These are phyloP conservation scores for Phacellophora camtschatica DNA, from an alignment of 30 jellyfish, hydroid and myxozoan genomes.

Conservation along the genomic window DNA sequence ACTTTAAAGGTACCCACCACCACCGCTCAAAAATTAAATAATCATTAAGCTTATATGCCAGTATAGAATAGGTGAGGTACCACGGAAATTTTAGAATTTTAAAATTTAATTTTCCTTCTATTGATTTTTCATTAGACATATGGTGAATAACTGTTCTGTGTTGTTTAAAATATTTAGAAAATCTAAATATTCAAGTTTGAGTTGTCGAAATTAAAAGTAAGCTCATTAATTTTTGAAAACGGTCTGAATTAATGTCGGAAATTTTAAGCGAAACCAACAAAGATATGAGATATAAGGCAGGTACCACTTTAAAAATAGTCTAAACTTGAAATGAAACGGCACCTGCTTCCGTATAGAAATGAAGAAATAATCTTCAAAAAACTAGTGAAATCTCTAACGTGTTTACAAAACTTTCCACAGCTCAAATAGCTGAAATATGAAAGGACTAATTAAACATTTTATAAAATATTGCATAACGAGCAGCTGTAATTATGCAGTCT, in stretches of 20 bases:
- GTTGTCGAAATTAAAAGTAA: background rate
- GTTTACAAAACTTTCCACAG: slow-evolving; percentile 39
- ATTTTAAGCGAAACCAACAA: slow-evolving; percentile 11
- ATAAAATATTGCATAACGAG: background rate
- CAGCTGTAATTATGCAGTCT: background rate
- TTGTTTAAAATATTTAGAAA: too few species aligned
- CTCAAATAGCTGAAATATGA: slow-evolving; percentile 14
- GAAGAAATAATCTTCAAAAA: slow-evolving; percentile 14
- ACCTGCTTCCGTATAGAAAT: slow-evolving; percentile 11
- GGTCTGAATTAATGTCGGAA: slow-evolving; percentile 25
- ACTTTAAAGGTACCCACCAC: too few species aligned
- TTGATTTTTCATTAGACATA: too few species aligned
- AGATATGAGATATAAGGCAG: slow-evolving; percentile 24
- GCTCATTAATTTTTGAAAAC: slow-evolving; percentile 27
- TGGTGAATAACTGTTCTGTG: too few species aligned
- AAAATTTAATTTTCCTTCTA: too few species aligned
- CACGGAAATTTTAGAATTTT: too few species aligned
- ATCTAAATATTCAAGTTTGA: too few species aligned
- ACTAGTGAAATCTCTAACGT: background rate
- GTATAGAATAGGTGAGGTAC: too few species aligned
- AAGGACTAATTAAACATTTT: slow-evolving; percentile 27
- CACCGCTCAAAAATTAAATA: too few species aligned
- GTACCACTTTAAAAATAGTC: slow-evolving; percentile 17
- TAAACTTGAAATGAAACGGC: slow-evolving; percentile 3
- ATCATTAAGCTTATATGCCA: too few species aligned